Base-by-base conservation (phyloP, 2,888 invertebrate genomes). In the Fragum fragum region DNA sequence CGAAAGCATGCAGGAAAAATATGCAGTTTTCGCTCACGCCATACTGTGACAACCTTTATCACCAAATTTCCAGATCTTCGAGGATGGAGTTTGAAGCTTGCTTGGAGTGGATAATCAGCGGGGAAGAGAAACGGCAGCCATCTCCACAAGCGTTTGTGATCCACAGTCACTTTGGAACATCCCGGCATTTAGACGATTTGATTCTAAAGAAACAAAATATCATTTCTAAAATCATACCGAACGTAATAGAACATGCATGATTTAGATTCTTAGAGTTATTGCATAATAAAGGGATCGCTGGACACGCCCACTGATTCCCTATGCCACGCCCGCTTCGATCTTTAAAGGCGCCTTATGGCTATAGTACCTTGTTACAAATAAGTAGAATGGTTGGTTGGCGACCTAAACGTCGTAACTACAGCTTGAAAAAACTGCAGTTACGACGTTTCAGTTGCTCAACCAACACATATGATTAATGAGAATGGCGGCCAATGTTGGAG, bases 71-170 rank as follows among this genome's bases (percentile, higher is more conserved):
- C 5, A 3, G 36, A 14, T 26, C 18, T n/a, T n/a, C 29, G 6
- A 61, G 32, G n/a, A 29, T 3, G 3, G n/a, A n/a, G 32, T 66
- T 42, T 26, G 66, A 66, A 42, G 66, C 66, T 9, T 66, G 66
- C 21, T 26, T 66, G n/a, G 66, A 66, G 21, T 66, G 66, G 66
- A 66, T 42, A 23, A 36, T 23, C 6, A 32, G 42, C 26, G 66
- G 42, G 1, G 26, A 66, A 36, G 42, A 42, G n/a, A 42, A 66
- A 2, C 39, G 66, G 9, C n/a, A 39, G 23, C 66, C n/a, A 23
- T 39, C 39, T 7, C 14, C 21, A 11, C 9, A 26, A 1, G 6
- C 36, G 3, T 42, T 42, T 42, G 36, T 66, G 14, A n/a, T n/a
- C 5, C 66, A 66, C 36, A 23, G 23, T 14, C 66, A 66, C 36